phyloP scores from a whole-genome alignment of 2,113 vertebrate species.

The Ceyx cyanopectus region DNA sequence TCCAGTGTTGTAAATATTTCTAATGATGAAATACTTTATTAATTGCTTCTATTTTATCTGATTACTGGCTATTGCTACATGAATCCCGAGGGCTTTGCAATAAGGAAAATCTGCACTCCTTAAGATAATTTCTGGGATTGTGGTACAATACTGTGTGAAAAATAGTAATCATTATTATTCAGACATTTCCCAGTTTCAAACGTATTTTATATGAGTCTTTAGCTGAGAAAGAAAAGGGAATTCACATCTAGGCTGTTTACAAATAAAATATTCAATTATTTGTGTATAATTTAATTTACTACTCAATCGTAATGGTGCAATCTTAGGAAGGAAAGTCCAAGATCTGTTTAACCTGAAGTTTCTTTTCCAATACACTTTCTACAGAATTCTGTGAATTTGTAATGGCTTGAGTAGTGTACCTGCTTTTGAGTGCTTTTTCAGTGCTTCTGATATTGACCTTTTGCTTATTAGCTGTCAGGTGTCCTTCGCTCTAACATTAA shows the following conservation, averaged over 20 bases:
- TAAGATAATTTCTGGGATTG: not conserved
- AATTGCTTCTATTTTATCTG: slow-evolving; percentile 35
- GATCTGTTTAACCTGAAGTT: not conserved
- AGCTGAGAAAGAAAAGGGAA: not conserved
- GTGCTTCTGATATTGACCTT: not conserved
- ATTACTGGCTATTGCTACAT: not conserved
- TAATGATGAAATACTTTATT: not conserved
- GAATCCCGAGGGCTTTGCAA: not conserved
- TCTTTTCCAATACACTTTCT: not conserved
- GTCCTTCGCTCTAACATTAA: not conserved
- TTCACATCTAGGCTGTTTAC: not conserved
- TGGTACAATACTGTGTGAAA: not conserved
- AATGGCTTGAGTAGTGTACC: not conserved
- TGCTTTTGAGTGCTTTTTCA: not conserved
- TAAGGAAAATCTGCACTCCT: not conserved
- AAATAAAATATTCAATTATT: not conserved
- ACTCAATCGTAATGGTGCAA: not conserved
- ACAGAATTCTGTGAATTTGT: not conserved
- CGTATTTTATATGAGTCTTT: not conserved
- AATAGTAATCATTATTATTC: not conserved
- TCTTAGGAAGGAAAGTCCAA: not conserved
- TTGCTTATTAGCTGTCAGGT: not conserved
- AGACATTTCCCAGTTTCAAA: not conserved
- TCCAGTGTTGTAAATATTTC: not conserved
- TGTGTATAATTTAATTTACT: not conserved